Conservation (phyloP, 2,113 vertebrate genomes). For the Corythaeola cristata region DNA sequence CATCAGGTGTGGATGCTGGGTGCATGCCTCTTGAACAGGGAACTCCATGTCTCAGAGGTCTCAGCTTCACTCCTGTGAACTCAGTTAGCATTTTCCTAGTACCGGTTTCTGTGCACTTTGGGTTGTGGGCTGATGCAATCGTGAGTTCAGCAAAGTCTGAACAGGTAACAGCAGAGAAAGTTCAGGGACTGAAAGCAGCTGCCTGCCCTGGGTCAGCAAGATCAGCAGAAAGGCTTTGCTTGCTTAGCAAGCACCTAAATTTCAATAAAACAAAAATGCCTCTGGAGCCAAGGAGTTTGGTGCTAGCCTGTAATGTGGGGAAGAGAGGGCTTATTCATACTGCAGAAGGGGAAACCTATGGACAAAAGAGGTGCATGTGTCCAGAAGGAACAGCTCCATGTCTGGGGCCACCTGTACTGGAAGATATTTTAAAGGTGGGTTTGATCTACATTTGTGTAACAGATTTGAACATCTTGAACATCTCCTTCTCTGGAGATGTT, state of each 20-base stretch:
- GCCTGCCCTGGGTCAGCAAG: neutral
- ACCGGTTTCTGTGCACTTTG: neutral
- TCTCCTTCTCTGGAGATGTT: no score
- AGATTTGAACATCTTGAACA: neutral
- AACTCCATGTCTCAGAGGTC: neutral
- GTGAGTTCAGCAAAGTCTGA: neutral
- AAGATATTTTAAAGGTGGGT: neutral
- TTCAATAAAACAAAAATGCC: neutral
- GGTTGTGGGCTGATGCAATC: neutral
- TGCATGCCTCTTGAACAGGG: accelerated
- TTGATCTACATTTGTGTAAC: neutral
- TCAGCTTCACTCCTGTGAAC: neutral
- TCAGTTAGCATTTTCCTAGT: neutral
- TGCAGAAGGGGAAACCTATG: neutral
- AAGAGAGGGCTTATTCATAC: neutral
- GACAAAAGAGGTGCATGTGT: neutral
- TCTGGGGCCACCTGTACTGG: neutral
- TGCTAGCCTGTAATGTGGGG: neutral
- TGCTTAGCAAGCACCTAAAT: neutral
- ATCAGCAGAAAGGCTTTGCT: neutral
- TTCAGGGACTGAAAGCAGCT: neutral
- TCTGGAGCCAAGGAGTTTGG: neutral
- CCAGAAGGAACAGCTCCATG: neutral
- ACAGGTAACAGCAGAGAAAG: neutral
- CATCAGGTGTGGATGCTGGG: accelerated